Evolutionary conservation across 2,888 invertebrate species (phyloP), one percentile per base, ranked within the genome.

Genomic region (Dichetophora obliterata): DNA sequence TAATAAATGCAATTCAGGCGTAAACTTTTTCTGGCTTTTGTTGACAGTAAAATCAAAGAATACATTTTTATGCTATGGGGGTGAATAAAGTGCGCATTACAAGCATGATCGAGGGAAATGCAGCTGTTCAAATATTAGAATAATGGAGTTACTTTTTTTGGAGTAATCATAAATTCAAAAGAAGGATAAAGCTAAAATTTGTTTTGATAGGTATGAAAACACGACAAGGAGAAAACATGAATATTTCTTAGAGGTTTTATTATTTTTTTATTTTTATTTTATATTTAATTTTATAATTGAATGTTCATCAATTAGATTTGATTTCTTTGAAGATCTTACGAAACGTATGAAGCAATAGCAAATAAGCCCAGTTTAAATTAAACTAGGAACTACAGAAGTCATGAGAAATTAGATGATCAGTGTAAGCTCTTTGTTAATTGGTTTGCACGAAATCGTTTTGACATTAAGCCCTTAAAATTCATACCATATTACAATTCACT

Each of bases 1-100:
- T 59, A 75, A 57, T 68, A 59, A 54, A 54, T 68, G 57, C 68
- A 77, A 77, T 61, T 73, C 76, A 77, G 61, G 43, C 73, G 59
- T 69, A 72, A 72, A 76, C 48, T 59, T 57, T 52, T 14, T 37
- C 63, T 34, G 75, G 69, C 57, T 61, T 70, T 70, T 52, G 75
- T 75, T 75, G 65, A 66, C 70, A 76, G 54, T 3, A 9, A 19
- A 65, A 52, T 50, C 73, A 57, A 19, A 22, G 14, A 37, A 37
- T 1, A 37, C 37, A 37, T 6, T 6, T 37, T 5, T 37, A 8
- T 37, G 37, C 37, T 37, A 37, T 37, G 43, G 11, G 22, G n/a
- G 52, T 52, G 19, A 19, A 52, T 52, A 65, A 50, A 68, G 27
- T 24, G 16, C 5, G 24, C n/a, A 68, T 5, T 48, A n/a, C 6